Conservation (phyloP, 2,797 vertebrate genomes). For the Cossypha dichroa region DNA sequence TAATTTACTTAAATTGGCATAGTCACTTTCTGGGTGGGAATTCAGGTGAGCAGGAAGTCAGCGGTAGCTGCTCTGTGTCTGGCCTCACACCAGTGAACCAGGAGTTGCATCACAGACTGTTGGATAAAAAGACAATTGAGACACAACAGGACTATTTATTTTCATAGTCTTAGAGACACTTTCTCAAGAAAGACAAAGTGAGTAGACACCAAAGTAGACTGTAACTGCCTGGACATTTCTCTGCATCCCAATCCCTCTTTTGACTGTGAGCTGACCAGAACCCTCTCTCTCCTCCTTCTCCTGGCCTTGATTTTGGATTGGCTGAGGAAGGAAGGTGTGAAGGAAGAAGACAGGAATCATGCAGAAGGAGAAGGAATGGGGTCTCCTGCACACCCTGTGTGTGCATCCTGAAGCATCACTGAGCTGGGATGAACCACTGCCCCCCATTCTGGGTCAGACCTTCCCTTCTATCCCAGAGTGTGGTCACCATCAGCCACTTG, state of each 20-base stretch:
- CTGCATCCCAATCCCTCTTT: neutral
- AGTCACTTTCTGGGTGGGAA: neutral
- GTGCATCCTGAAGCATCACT: fast-evolving
- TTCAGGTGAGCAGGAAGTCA: neutral
- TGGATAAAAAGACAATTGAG: neutral
- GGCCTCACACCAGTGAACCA: neutral
- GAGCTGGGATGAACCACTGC: neutral
- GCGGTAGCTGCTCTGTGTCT: fast-evolving
- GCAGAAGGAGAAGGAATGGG: neutral
- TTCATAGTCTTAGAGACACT: neutral
- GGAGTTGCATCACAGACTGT: neutral
- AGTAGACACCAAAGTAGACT: neutral
- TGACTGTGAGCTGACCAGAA: neutral
- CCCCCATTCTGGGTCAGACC: fast-evolving
- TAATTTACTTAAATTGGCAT: neutral
- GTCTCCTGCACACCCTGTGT: fast-evolving
- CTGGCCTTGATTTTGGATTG: neutral
- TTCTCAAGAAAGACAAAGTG: neutral
- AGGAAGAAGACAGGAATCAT: neutral
- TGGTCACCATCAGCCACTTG: fast-evolving
- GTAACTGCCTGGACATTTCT: neutral
- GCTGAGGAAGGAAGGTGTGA: neutral
- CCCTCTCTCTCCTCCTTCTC: neutral
- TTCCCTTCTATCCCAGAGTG: fast-evolving
- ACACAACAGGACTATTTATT: neutral